Evolutionary conservation across 2,888 invertebrate genomes (phyloP), one percentile per base, ranked within the genome.

Genomic region (Priocnemis perturbator): DNA sequence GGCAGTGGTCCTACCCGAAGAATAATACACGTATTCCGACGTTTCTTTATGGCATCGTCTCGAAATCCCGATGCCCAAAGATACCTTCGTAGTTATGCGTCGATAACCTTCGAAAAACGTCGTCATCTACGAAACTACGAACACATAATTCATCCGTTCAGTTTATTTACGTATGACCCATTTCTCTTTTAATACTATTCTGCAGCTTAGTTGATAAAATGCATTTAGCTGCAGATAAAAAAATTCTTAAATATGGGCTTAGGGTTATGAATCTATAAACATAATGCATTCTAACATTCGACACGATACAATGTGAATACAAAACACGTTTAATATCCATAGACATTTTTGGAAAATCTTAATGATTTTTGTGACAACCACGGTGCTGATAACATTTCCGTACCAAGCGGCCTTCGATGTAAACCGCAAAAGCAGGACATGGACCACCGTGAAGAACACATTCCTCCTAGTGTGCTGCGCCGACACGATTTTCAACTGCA

Each of bases 261-360:
- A n/a, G n/a, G n/a, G n/a, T n/a, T n/a, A n/a, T n/a, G n/a, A n/a
- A n/a, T n/a, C n/a, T n/a, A n/a, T n/a, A n/a, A n/a, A n/a, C n/a
- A n/a, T n/a, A n/a, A n/a, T n/a, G n/a, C 26, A 26, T 2, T 26
- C 2, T 26, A 26, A 5, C 26, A 3, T 26, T 26, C 26, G 26
- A 26, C 26, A 26, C 26, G 5, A 5, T 26, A 3, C 26, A 26
- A 2, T 5, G 26, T 26, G 26, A 26, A 3, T 26, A 26, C 5
- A 26, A 48, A 44, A 53, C 23, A 17, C 23, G 56, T 48, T 59
- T 57, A n/a, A 60, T 65, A 19, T 55, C 79, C 79, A 2, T 71
- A 89, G 89, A 62, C 80, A 83, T 57, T 85, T 71, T 73, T 90
- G 90, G 90, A 82, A 88, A 67, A 72, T 84, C 53, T 55, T 83